phyloP scores from a whole-genome alignment of 2,888 invertebrate genomes.

The Lycaena phlaeas region DNA sequence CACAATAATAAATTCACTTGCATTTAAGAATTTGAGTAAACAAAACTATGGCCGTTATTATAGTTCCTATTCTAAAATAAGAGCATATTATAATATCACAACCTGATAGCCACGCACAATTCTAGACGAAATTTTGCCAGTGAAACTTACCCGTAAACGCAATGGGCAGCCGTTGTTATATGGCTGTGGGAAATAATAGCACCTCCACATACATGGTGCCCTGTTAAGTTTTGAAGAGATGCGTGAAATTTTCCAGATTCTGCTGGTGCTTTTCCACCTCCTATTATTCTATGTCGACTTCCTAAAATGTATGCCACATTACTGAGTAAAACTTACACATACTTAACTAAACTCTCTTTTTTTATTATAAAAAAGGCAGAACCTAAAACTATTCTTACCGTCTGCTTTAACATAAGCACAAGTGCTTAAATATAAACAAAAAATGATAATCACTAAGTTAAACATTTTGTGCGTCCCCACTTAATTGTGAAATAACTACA shows the following conservation, averaged over 20 bases:
- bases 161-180: slow-evolving; percentile 55
- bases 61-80: no score
- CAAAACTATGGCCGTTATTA: no score
- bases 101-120: no score
- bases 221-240: slow-evolving; percentile 50
- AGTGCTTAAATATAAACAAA: background rate
- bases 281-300: slow-evolving; percentile 33
- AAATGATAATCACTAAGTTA: background rate
- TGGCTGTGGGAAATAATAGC: slow-evolving; percentile 44
- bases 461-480: background rate
- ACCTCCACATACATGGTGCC: slow-evolving; percentile 56
- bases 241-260: slow-evolving; percentile 45
- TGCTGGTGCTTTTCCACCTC: slow-evolving; percentile 41
- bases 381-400: background rate
- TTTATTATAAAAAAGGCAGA: no score
- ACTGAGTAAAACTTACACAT: no score
- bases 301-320: no score
- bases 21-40: no score
- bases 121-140: no score
- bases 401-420: background rate
- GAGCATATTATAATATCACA: no score
- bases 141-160: slow-evolving; percentile 30
- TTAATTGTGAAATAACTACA: background rate
- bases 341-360: no score
- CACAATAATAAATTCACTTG: no score